A percentile compares a stretch with the other conserved stretches of the same genome.
Conservation (phyloP, 2,113 vertebrate genomes). For the Barbus barbus region DNA sequence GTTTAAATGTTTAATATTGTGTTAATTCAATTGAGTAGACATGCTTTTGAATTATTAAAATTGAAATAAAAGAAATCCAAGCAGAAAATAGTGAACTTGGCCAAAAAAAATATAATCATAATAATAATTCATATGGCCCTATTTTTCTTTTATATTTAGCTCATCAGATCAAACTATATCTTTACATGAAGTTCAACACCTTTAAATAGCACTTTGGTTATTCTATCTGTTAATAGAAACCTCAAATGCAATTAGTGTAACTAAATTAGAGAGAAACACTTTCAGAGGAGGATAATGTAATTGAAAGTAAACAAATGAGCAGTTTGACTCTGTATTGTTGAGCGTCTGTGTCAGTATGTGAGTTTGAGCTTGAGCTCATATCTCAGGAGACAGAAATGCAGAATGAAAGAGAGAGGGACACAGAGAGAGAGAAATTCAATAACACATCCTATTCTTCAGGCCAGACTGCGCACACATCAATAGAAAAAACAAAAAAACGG, state of each 20-base stretch:
- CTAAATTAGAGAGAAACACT: background rate
- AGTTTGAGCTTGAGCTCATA: background rate
- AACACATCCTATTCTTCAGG: too few relatives aligned
- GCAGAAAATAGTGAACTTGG: background rate
- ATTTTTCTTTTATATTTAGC: background rate
- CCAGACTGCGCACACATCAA: too few relatives aligned
- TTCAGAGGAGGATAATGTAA: constrained; percentile 4
- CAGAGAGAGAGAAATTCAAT: too few relatives aligned
- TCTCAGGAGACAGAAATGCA: too few relatives aligned
- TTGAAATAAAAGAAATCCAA: too few relatives aligned
- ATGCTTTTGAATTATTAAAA: too few relatives aligned
- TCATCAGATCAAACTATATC: background rate
- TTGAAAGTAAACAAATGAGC: background rate
- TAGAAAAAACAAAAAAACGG: too few relatives aligned
- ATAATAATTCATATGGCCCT: background rate
- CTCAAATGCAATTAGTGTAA: background rate
- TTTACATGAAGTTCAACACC: background rate
- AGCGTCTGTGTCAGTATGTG: background rate
- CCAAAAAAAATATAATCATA: background rate
- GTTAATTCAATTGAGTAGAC: too few relatives aligned
- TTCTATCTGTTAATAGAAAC: background rate
- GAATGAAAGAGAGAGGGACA: too few relatives aligned
- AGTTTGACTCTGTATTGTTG: background rate
- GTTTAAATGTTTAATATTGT: too few relatives aligned
- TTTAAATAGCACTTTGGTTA: background rate